Conservation (phyloP, 2,113 vertebrate species). For the Chaetura pelagica region DNA sequence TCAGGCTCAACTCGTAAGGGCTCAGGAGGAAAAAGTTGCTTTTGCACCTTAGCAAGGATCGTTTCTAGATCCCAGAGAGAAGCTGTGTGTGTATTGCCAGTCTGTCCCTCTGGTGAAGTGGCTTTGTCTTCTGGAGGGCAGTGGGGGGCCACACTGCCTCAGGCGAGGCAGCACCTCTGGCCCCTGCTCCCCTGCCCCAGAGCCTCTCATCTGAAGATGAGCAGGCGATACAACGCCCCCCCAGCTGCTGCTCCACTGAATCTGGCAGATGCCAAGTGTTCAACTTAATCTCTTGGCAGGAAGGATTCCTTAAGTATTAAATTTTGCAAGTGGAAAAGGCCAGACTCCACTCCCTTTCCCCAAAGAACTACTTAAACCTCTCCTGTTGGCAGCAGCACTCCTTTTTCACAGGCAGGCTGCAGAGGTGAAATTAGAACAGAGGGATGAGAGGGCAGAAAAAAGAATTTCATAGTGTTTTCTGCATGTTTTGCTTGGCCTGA, state of each 20-base stretch:
- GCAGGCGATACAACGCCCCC: neutral
- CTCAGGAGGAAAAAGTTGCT: accelerated
- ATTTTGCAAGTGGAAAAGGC: neutral
- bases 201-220: neutral
- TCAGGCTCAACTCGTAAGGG: neutral
- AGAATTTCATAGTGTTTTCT: neutral
- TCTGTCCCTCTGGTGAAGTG: neutral
- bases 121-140: neutral
- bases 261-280: neutral
- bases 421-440: neutral
- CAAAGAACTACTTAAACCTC: neutral
- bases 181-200: neutral
- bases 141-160: neutral
- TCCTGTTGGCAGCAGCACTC: neutral
- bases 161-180: accelerated
- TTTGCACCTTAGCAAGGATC: neutral
- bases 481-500: neutral
- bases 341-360: neutral
- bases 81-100: neutral
- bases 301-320: neutral
- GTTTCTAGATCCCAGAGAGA: neutral
- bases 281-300: neutral
- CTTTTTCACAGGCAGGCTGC: neutral
- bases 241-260: neutral
- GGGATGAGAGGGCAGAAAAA: neutral